Base-by-base conservation (phyloP, 2,888 invertebrate genomes). In the Polymixis lichenea region DNA sequence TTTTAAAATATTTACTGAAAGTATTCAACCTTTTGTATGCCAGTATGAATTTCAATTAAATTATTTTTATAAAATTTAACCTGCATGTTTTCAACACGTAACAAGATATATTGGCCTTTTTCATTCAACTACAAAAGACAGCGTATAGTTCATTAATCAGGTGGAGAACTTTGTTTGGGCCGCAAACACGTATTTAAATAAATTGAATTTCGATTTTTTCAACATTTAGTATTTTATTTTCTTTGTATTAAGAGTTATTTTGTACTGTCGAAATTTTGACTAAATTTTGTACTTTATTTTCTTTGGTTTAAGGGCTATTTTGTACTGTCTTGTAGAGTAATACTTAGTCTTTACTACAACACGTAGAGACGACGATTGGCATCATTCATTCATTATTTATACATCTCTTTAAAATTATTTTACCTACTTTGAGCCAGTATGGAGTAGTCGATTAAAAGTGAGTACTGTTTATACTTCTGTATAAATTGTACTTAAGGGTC, bases 281-380 rank as follows among this genome's bases (percentile, higher is more conserved):
- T 13, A 1, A 1, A 55, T 46, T 61, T 7, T 64, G 2, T 11
- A 58, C 22, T 65, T 46, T 78, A 79, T 61, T 32, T 51, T 15
- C 22, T 43, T 79, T 61, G 25, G 0, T 1, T 15, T 67, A 67
- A 67, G 55, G 65, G 60, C 73, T 72, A 32, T 73, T 77, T 79
- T 72, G 56, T 83, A 78, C 72, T 81, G 83, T 68, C 80, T 78
- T 68, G 56, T 83, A 25, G 77, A 51, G 55, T 77, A 77, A 82
- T 66, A 77, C 25, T 75, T 28, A 49, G 82, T 82, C 82, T 75
- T 55, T 77, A 68, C 56, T 49, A 28, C n/a, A 53, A 56, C 55
- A 1, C 17, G 70, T 80, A 77, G n/a, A 61, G 70, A 56, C 60
- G n/a, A 56, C 51, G 4, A 80, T 80, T 82, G 83, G 83, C 68